Percentiles rank a stretch among this genome's conserved stretches.
Conservation (phyloP, 2,888 invertebrate species). For the Agrotis exclamationis region DNA sequence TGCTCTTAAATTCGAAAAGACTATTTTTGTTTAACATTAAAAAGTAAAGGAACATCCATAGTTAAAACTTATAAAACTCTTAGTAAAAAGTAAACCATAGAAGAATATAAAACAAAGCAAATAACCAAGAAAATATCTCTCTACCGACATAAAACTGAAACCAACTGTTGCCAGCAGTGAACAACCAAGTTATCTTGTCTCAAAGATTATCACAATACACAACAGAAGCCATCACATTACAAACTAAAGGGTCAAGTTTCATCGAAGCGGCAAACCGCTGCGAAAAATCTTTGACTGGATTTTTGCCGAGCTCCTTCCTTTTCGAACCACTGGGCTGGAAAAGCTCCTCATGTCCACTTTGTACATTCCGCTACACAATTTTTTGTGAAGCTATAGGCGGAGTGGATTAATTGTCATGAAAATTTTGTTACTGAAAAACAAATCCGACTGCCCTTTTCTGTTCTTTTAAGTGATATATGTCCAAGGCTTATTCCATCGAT, state of each 20-base stretch:
- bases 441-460: not conserved
- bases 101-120: no score
- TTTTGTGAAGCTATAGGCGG: constrained; percentile 11
- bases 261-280: constrained; percentile 56
- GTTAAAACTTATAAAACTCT: not conserved
- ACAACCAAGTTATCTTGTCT: constrained; percentile 1
- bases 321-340: constrained; percentile 70
- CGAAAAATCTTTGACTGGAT: constrained; percentile 74
- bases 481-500: no score
- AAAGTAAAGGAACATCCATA: not conserved
- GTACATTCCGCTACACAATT: constrained; percentile 35
- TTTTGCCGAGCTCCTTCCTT: constrained; percentile 64
- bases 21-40: not conserved
- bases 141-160: not conserved
- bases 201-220: constrained; percentile 31
- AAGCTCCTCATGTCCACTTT: constrained; percentile 52
- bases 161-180: not conserved
- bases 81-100: not conserved
- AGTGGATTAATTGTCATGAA: constrained; percentile 1
- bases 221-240: constrained; percentile 23
- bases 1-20: not conserved
- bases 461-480: no score
- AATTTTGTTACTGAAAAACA: not conserved
- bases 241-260: constrained; percentile 42
- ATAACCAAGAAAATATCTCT: not conserved